Evolutionary conservation across 2,888 invertebrate genomes (phyloP).

Genomic region (Drosophila basisetae): DNA sequence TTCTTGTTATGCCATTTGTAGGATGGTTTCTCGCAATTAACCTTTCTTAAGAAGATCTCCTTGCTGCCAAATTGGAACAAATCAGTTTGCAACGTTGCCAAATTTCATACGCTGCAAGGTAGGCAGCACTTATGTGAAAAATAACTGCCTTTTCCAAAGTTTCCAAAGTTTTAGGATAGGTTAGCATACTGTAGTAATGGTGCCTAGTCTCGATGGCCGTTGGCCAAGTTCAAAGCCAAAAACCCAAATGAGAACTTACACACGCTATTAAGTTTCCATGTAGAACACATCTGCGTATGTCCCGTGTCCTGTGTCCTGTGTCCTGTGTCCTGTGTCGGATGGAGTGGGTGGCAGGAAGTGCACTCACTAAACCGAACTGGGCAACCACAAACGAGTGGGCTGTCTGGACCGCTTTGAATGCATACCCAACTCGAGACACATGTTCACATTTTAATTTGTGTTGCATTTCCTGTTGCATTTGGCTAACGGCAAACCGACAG

Average conservation of each 20-base stretch:
- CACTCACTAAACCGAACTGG: conserved; percentile 24
- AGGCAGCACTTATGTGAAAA: conserved; percentile 19
- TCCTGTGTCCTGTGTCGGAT: conserved; percentile 3
- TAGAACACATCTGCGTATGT: background rate
- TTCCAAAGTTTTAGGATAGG: background rate
- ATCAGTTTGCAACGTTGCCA: conserved; percentile 15
- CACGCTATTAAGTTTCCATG: conserved; percentile 33
- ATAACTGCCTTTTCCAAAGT: too few relatives aligned
- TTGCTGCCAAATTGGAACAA: conserved; percentile 8
- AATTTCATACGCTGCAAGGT: conserved; percentile 22
- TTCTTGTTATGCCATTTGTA: background rate
- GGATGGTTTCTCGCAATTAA: background rate
- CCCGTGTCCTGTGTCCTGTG: background rate
- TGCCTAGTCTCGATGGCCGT: conserved; percentile 3
- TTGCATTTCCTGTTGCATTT: conserved; percentile 80
- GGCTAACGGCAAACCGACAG: conserved; percentile 13
- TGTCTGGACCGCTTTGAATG: conserved; percentile 55
- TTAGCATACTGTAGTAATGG: background rate
- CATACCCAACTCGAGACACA: conserved; percentile 50
- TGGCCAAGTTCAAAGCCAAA: conserved; percentile 51
- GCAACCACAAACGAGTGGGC: conserved; percentile 62
- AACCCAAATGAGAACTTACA: conserved; percentile 54
- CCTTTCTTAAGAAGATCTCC: background rate
- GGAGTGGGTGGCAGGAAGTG: conserved; percentile 26
- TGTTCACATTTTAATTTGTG: conserved; percentile 76